Percentiles rank a stretch among this genome's conserved stretches.
Evolutionary conservation across 2,888 invertebrate species (phyloP).

Genomic region (Alloplasta piceator): DNA sequence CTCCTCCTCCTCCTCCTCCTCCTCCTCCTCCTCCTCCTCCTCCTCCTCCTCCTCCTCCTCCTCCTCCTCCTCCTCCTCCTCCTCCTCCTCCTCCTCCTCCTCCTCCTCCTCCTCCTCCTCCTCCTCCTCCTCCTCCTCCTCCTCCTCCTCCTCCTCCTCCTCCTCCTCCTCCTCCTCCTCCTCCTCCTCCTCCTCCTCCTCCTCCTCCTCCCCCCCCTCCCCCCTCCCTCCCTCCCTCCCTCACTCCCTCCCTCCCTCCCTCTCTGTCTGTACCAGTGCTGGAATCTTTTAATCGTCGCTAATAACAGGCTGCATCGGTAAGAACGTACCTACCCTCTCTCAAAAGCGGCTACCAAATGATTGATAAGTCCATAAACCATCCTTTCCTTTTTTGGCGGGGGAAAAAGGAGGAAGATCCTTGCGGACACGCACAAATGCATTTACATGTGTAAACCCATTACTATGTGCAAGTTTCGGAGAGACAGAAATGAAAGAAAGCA

Average conservation of each 20-base stretch:
- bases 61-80: too few species aligned
- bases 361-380: constrained; percentile 83
- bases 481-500: constrained; percentile 48
- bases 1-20: too few species aligned
- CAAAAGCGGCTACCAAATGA: constrained; percentile 80
- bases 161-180: too few species aligned
- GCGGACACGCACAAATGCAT: neutral
- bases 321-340: constrained; percentile 69
- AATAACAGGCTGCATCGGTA: constrained; percentile 80
- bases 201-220: constrained; percentile 59
- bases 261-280: constrained; percentile 52
- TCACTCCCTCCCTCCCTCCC: constrained; percentile 48
- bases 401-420: constrained; percentile 34
- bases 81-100: too few species aligned
- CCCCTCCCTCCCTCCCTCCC: constrained; percentile 43
- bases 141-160: neutral
- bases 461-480: constrained; percentile 1
- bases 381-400: constrained; percentile 71
- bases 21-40: too few species aligned
- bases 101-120: too few species aligned
- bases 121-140: too few species aligned
- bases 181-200: constrained; percentile 60
- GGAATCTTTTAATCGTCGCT: constrained; percentile 82
- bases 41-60: too few species aligned
- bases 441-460: neutral